Conservation (phyloP, 2,113 vertebrate species). For the Cyanoramphus novaezelandiae region DNA sequence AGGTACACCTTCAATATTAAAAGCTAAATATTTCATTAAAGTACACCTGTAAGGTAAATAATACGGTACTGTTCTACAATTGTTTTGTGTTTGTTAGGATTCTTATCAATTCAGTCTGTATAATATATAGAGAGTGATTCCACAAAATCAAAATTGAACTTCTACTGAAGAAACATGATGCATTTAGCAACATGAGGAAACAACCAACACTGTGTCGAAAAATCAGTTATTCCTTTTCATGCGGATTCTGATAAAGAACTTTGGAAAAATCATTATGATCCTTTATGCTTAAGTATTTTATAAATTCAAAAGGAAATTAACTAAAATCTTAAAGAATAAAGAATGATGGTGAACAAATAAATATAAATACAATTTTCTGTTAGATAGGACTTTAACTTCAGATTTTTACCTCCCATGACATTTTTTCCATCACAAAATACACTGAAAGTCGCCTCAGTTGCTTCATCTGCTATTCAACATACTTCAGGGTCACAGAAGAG, state of each 20-base stretch:
- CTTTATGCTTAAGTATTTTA: neutral
- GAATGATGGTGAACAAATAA: neutral
- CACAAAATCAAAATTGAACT: neutral
- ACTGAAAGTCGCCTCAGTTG: neutral
- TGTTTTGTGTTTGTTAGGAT: neutral
- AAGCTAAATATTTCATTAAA: neutral
- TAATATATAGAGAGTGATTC: neutral
- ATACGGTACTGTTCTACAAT: neutral
- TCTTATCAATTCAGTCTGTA: neutral
- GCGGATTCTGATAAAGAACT: neutral
- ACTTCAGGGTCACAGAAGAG: neutral
- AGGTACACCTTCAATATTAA: neutral
- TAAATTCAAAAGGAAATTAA: neutral
- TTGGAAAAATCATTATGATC: neutral
- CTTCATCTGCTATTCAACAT: slow-evolving; percentile 25
- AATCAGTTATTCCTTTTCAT: neutral
- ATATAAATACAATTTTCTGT: neutral
- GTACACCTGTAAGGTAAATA: neutral
- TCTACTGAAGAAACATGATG: neutral
- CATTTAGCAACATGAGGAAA: neutral
- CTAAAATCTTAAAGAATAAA: neutral
- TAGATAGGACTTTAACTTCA: neutral
- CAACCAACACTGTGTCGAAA: neutral
- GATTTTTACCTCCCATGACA: neutral
- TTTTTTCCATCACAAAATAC: neutral